Evolutionary conservation across 2,888 invertebrate genomes (phyloP).

Genomic region (Noctua comes): DNA sequence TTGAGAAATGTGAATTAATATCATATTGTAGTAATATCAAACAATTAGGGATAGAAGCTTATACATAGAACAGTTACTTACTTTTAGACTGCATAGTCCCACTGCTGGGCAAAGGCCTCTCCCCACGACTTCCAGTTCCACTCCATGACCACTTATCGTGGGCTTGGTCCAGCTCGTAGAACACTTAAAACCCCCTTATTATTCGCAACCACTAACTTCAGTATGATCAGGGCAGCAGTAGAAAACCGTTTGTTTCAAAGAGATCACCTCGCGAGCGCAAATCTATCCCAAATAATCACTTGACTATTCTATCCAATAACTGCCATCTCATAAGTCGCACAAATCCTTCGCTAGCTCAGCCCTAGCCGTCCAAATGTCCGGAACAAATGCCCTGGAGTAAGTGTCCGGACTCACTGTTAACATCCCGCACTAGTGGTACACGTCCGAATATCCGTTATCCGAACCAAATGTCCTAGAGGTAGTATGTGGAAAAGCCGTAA

Average conservation of each 20-base stretch:
- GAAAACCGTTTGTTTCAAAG: not conserved
- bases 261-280: not conserved
- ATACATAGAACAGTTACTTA: not conserved
- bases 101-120: not conserved
- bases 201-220: not conserved
- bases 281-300: not conserved
- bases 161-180: not conserved
- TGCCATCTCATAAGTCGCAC: constrained; percentile 13
- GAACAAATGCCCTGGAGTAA: not conserved
- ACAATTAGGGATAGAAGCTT: not conserved
- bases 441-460: not conserved
- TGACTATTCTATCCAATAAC: constrained; percentile 31
- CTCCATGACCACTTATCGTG: not conserved
- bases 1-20: not conserved
- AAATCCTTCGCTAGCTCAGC: constrained; percentile 1
- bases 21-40: not conserved
- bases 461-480: not conserved
- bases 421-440: not conserved
- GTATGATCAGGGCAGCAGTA: not conserved
- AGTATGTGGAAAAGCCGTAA: constrained; percentile 22
- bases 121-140: not conserved
- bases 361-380: not conserved
- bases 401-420: constrained; percentile 3
- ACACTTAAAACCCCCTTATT: not conserved
- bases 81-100: not conserved